Evolutionary conservation across 2,113 vertebrate species (phyloP).

Genomic region (Arvicanthis niloticus): DNA sequence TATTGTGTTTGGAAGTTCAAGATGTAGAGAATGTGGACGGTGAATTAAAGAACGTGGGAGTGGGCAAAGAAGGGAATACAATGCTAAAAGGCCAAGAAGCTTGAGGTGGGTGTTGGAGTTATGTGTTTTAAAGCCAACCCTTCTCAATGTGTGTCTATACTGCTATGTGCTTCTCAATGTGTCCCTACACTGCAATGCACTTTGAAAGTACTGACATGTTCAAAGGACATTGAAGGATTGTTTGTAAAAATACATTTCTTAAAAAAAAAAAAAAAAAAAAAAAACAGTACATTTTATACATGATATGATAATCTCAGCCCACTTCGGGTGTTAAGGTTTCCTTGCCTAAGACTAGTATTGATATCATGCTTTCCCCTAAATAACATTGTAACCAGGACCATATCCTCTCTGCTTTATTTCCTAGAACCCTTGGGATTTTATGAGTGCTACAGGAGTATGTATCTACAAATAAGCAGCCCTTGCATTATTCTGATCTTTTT

Average conservation of each 20-base stretch:
- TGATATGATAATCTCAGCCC: neutral
- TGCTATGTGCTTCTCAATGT: no score
- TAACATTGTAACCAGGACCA: neutral
- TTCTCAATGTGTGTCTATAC: neutral
- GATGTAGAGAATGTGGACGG: neutral
- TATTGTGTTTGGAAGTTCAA: neutral
- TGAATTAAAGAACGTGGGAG: neutral
- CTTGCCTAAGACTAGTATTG: neutral
- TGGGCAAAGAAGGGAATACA: neutral
- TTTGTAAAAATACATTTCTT: neutral
- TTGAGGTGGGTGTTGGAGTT: neutral
- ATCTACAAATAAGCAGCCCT: neutral
- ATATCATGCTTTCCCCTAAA: neutral
- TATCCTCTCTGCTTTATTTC: neutral
- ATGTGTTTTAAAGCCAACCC: neutral
- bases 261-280: neutral
- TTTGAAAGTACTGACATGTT: no score
- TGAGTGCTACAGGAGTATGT: neutral
- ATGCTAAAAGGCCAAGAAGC: neutral
- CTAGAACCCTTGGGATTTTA: neutral
- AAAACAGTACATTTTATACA: neutral
- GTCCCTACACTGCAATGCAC: neutral
- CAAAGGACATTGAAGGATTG: conserved; percentile 11
- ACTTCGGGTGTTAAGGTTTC: neutral
- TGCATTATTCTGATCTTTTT: neutral